phyloP scores from a whole-genome alignment of 1,140 invertebrate genomes.

The Forficula auricularia region DNA sequence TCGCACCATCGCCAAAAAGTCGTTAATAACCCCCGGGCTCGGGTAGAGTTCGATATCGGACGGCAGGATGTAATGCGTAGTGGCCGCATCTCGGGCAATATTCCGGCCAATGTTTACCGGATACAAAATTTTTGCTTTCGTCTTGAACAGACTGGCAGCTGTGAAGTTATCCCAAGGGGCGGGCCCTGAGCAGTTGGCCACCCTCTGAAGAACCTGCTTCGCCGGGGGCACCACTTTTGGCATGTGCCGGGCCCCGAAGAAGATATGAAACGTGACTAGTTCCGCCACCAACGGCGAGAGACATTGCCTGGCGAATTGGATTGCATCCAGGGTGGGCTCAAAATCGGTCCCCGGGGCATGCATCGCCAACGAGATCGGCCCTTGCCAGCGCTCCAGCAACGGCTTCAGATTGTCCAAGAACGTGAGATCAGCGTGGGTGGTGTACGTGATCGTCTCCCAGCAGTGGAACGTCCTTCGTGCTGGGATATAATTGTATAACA shows the following conservation, averaged over 20 bases:
- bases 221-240: constrained; percentile 50
- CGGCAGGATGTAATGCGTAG: constrained; percentile 67
- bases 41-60: constrained; percentile 81
- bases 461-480: constrained; percentile 32
- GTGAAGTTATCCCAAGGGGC: constrained; percentile 50
- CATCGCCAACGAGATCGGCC: constrained; percentile 44
- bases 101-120: constrained; percentile 78
- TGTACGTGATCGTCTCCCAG: constrained; percentile 76
- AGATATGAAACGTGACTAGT: constrained; percentile 68
- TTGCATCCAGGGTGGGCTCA: constrained; percentile 40
- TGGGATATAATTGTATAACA: constrained; percentile 69
- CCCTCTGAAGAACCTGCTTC: constrained; percentile 35
- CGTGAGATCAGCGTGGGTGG: constrained; percentile 79
- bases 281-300: constrained; percentile 42
- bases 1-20: constrained; percentile 67
- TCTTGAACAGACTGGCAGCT: constrained; percentile 51
- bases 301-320: constrained; percentile 48
- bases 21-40: constrained; percentile 51
- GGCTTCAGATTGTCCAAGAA: constrained; percentile 78
- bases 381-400: constrained; percentile 43
- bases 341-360: constrained; percentile 59
- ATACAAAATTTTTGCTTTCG: constrained; percentile 60
- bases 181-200: constrained; percentile 42
- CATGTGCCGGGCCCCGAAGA: constrained; percentile 69
- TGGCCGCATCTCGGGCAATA: constrained; percentile 59